Evolutionary conservation across 2,113 vertebrate genomes (phyloP), one percentile per base, ranked within the genome.

Genomic region (Reinhardtius hippoglossoides): DNA sequence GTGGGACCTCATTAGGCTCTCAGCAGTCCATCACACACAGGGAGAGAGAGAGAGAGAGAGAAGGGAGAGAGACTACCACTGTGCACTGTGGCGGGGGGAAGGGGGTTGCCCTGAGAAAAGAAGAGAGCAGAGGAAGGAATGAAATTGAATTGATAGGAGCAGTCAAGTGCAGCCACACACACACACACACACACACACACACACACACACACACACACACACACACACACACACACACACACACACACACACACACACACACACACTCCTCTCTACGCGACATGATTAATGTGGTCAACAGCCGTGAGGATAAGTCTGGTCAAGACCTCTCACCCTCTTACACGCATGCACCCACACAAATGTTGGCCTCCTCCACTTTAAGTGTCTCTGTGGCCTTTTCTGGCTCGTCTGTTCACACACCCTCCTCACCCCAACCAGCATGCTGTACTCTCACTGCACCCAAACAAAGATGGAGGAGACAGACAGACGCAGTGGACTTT

Each of bases 261-360:
- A 72, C 37, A 31, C 72, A 72, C 24, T 37, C n/a, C 37, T 57
- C 62, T 46, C 62, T 46, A 66, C 73, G 78, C 80, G 79, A 86
- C 87, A 85, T 94, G 93, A 94, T 94, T 94, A 92, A 95, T 94
- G 91, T 90, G 89, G 81, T 85, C 89, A 89, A 81, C 89, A 90
- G 80, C 82, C 87, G 35, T 76, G 67, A 84, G 87, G 82, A 88
- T 89, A 81, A 69, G 88, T 89, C 84, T 88, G 76, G 80, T 88
- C 65, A 57, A 81, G 83, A 88, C 78, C 87, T 82, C 81, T 89
- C 66, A 80, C 68, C 87, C 78, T 78, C 78, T 81, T 63, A 58
- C 57, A 65, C 7, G 3, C 68, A 31, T 3, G 0, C 42, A 69
- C 56, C 23, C 76, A 76, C 66, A 60, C 66, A 59, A 21, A 65